A percentile compares a stretch with the other conserved stretches of the same genome.
These are phyloP conservation scores for Hippopotamyrus pictus DNA, from an alignment of 2,797 vertebrate genomes.

Conservation along the genomic window DNA sequence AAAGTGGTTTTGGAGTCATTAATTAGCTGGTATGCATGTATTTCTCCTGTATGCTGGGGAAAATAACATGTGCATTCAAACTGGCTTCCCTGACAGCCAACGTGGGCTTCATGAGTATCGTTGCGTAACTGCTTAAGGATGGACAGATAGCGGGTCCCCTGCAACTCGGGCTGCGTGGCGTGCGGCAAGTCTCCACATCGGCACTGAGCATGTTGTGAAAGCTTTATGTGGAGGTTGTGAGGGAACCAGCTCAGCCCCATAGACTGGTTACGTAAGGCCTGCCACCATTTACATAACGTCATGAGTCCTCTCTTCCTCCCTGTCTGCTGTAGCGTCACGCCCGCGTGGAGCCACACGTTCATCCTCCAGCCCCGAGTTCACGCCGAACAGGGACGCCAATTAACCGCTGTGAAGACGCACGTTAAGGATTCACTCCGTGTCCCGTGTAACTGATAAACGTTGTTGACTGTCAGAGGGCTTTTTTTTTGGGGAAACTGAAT, in stretches of 20 bases:
- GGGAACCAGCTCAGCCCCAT: slow-evolving; percentile 23
- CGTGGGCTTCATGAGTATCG: not conserved
- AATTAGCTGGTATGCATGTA: not conserved
- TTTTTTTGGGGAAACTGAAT: not conserved
- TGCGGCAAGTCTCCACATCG: not conserved
- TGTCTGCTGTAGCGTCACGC: not conserved
- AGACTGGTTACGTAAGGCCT: slow-evolving; percentile 37
- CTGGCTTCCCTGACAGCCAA: not conserved
- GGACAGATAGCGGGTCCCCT: not conserved
- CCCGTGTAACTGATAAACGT: not conserved
- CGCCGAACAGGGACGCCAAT: not conserved
- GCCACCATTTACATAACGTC: slow-evolving; percentile 34
- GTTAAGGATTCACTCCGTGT: not conserved
- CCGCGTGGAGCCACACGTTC: not conserved
- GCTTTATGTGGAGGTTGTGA: not conserved
- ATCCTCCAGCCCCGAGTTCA: not conserved
- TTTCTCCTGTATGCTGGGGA: not conserved
- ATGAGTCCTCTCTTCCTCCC: not conserved
- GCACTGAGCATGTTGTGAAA: not conserved
- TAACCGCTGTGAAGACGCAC: not conserved
- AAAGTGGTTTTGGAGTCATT: not conserved
- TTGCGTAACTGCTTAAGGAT: not conserved
- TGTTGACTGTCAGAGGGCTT: not conserved
- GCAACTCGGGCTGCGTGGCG: not conserved
- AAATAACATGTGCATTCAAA: not conserved